Percentiles rank a stretch among this genome's conserved stretches.
Conservation (phyloP, 2,888 invertebrate species). For the Ligdia adustata region DNA sequence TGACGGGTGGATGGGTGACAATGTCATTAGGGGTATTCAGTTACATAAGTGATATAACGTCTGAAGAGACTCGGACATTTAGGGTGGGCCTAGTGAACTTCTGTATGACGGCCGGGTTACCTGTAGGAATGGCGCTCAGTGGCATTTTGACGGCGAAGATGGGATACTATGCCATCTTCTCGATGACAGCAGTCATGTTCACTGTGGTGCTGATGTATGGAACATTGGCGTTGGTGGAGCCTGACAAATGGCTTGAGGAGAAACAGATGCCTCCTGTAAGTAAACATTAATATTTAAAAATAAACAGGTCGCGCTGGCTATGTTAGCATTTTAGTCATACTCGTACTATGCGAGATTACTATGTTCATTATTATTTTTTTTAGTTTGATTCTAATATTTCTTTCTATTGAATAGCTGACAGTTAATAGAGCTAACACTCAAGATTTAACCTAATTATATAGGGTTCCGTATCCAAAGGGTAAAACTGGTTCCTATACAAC, state of each 20-base stretch:
- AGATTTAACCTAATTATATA: no score
- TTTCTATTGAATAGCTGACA: no score
- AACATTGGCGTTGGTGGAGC: constrained; percentile 87
- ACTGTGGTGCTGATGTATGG: constrained; percentile 89
- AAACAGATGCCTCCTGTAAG: constrained; percentile 68
- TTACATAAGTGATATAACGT: constrained; percentile 85
- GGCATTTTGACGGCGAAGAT: constrained; percentile 72
- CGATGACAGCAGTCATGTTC: constrained; percentile 65
- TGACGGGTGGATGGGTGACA: constrained; percentile 83
- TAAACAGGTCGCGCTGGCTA: no score
- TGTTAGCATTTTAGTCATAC: no score
- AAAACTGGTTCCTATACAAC: no score
- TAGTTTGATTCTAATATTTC: no score
- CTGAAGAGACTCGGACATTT: constrained; percentile 82
- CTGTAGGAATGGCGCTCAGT: constrained; percentile 81
- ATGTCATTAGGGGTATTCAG: constrained; percentile 85
- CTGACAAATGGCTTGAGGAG: constrained; percentile 67
- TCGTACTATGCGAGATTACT: no score
- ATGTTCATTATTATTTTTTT: no score
- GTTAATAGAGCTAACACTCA: no score
- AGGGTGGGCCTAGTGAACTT: constrained; percentile 86
- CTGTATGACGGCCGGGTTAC: constrained; percentile 83
- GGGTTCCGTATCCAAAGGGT: no score
- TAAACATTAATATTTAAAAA: no score
- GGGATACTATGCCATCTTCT: constrained; percentile 77